phyloP scores from a whole-genome alignment of 1,140 invertebrate genomes.

The Halesus radiatus region DNA sequence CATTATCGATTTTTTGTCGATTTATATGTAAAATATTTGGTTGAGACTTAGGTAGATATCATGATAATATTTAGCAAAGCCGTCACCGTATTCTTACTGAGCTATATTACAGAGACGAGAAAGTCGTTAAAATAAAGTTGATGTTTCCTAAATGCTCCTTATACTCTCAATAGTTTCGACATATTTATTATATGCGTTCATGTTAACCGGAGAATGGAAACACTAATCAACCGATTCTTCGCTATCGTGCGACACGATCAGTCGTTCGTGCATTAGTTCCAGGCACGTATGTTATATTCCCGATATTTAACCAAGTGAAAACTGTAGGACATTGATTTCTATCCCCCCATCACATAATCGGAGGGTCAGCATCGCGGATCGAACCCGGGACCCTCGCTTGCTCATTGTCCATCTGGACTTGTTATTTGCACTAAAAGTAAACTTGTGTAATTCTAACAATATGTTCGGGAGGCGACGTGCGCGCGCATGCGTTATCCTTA shows the following conservation, averaged over 20 bases:
- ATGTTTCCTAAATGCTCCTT: no score
- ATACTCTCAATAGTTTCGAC: no score
- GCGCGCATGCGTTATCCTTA: conserved; percentile 15
- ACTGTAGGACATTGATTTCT: conserved; percentile 36
- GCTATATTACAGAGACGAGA: no score
- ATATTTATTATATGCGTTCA: no score
- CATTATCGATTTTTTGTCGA: no score
- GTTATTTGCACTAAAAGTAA: conserved; percentile 51
- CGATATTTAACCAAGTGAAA: conserved; percentile 40
- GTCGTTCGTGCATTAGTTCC: conserved; percentile 11
- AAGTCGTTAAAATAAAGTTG: no score
- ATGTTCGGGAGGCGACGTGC: background rate
- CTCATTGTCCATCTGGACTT: conserved; percentile 35
- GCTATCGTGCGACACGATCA: conserved; percentile 8
- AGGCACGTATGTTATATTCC: conserved; percentile 10
- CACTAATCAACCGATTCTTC: background rate
- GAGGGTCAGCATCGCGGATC: conserved; percentile 25
- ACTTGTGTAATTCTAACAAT: conserved; percentile 48
- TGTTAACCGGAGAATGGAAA: no score
- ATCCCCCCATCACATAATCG: conserved; percentile 12
- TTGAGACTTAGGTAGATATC: no score
- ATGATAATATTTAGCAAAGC: no score
- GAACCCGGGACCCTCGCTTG: conserved; percentile 12
- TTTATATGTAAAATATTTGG: no score
- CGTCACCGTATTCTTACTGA: no score